These are phyloP conservation scores for Megathymus violae DNA, from an alignment of 1,140 invertebrate genomes.

Conservation along the genomic window DNA sequence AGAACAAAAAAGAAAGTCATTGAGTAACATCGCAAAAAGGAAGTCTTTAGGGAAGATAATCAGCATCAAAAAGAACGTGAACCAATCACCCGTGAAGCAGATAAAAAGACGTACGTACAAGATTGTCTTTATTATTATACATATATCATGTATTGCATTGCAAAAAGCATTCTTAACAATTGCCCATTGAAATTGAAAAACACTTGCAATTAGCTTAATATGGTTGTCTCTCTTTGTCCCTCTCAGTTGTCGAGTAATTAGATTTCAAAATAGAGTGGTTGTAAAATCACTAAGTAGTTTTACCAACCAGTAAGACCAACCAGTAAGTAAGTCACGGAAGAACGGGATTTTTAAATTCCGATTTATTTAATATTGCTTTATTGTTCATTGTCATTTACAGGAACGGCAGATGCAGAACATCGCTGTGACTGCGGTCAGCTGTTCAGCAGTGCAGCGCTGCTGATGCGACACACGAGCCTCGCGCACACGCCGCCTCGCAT, in stretches of 20 bases:
- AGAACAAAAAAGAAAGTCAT: slow-evolving; percentile 62
- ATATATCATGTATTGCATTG: slow-evolving; percentile 1
- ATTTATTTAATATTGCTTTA: too few species aligned
- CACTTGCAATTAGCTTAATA: too few species aligned
- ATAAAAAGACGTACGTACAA: slow-evolving; percentile 69
- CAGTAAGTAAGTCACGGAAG: too few species aligned
- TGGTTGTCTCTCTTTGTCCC: too few species aligned
- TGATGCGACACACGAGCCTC: slow-evolving; percentile 69
- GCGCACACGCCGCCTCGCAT: slow-evolving; percentile 78
- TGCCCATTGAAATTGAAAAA: too few species aligned
- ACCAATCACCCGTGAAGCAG: slow-evolving; percentile 48
- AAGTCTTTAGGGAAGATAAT: slow-evolving; percentile 62
- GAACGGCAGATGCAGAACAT: slow-evolving; percentile 60
- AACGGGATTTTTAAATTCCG: too few species aligned
- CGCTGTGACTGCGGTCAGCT: slow-evolving; percentile 77
- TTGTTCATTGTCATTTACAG: slow-evolving; percentile 51
- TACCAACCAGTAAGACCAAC: too few species aligned
- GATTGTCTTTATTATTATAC: not conserved
- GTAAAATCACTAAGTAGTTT: too few species aligned
- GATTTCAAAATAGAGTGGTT: too few species aligned
- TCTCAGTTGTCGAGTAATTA: too few species aligned
- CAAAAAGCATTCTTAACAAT: too few species aligned
- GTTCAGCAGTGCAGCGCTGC: slow-evolving; percentile 73
- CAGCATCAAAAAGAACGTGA: slow-evolving; percentile 45
- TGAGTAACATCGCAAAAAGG: slow-evolving; percentile 60